These are phyloP conservation scores for Rhogogaster chlorosoma DNA, from an alignment of 2,888 invertebrate species.

Conservation along the genomic window DNA sequence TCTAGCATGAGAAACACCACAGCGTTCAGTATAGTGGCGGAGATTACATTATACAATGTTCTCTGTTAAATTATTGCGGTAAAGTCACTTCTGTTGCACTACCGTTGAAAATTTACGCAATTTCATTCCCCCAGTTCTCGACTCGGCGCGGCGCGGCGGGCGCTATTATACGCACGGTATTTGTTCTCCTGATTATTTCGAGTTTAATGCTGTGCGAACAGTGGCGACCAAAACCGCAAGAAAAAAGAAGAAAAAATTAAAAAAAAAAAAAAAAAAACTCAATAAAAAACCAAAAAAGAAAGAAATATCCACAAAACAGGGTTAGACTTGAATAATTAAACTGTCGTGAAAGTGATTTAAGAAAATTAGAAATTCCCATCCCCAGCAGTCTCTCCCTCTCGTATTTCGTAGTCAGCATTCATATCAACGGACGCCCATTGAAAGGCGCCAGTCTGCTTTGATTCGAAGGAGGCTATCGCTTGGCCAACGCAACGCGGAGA, in stretches of 20 bases:
- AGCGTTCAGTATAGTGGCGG: background rate
- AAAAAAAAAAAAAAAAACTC: background rate
- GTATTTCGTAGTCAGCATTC: background rate
- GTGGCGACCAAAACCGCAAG: background rate
- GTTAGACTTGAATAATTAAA: background rate
- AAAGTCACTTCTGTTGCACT: slow-evolving; percentile 22
- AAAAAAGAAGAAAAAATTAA: background rate
- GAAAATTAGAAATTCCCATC: background rate
- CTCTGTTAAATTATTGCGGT: slow-evolving; percentile 47
- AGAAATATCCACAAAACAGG: background rate
- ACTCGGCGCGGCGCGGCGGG: too few species aligned
- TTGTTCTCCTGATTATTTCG: slow-evolving; percentile 13
- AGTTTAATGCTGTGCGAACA: background rate
- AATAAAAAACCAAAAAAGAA: background rate
- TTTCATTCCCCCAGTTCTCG: background rate
- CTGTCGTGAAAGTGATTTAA: background rate
- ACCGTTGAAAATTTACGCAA: slow-evolving; percentile 3
- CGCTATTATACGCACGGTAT: background rate
- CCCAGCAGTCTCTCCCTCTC: background rate
- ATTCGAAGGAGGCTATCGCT: background rate
- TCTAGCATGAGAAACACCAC: background rate
- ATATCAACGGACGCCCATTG: background rate
- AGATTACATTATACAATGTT: slow-evolving; percentile 39
- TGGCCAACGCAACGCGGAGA: background rate
- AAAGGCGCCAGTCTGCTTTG: background rate